Evolutionary conservation across 23 tunicate species (phyloP).

Genomic region (Phallusia fumigata): DNA sequence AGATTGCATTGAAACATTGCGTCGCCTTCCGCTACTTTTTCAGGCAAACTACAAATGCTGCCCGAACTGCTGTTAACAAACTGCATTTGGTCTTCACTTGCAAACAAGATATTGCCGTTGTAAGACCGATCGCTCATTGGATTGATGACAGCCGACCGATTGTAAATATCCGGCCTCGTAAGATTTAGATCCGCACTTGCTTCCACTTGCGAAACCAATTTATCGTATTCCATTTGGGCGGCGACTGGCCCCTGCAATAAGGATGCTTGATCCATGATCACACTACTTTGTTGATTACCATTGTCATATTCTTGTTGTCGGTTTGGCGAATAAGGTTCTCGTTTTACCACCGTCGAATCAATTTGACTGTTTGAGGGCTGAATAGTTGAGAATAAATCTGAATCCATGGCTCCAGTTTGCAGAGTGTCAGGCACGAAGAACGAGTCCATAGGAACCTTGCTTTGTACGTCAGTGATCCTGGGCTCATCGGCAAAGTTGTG

Average conservation of each 20-base stretch:
- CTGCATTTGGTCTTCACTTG: background rate
- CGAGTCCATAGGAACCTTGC: background rate
- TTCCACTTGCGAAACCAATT: background rate
- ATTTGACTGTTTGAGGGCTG: background rate
- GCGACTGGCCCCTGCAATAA: background rate
- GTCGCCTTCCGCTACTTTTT: background rate
- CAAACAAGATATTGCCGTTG: background rate
- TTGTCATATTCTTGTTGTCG: background rate
- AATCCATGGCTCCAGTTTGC: no score
- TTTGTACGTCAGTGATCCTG: background rate
- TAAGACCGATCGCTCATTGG: background rate
- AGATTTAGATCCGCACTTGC: background rate
- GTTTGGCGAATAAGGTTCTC: slow-evolving; percentile 22
- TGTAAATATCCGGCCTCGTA: background rate
- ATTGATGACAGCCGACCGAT: background rate
- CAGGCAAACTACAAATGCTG: background rate
- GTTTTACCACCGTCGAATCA: background rate
- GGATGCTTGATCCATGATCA: background rate
- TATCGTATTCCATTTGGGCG: background rate
- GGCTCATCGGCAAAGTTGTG: background rate
- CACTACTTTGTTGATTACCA: background rate
- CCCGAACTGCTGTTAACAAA: background rate
- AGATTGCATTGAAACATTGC: background rate
- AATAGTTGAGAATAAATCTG: background rate
- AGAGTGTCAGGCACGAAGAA: background rate